A percentile compares a stretch with the other conserved stretches of the same genome.
These are phyloP conservation scores for Drosophila busckii DNA, from an alignment of 1,140 invertebrate genomes.

Conservation along the genomic window DNA sequence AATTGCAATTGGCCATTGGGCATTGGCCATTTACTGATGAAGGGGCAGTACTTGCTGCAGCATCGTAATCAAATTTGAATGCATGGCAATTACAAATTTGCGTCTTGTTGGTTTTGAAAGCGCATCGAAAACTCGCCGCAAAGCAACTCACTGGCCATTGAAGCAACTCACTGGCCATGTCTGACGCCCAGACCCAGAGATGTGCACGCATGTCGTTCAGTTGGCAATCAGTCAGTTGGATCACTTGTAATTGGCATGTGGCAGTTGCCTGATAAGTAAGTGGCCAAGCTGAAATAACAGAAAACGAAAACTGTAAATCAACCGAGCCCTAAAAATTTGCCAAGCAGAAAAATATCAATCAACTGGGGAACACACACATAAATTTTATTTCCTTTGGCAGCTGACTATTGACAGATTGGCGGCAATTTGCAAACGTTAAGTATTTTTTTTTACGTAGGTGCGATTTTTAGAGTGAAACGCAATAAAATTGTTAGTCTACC, in stretches of 20 bases:
- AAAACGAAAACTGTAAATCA: constrained; percentile 8
- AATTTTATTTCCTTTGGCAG: constrained; percentile 26
- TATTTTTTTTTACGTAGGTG: constrained; percentile 29
- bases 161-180: constrained; percentile 27
- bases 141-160: constrained; percentile 36
- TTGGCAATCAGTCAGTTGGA: constrained; percentile 15
- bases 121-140: constrained; percentile 58
- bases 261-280: background rate
- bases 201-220: constrained; percentile 7
- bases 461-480: constrained; percentile 37
- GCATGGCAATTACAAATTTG: constrained; percentile 29
- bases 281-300: background rate
- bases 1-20: too few relatives aligned
- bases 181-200: too few relatives aligned
- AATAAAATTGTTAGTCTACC: constrained; percentile 11
- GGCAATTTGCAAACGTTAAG: constrained; percentile 3
- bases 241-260: constrained; percentile 1
- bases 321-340: constrained; percentile 5
- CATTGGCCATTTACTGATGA: too few relatives aligned
- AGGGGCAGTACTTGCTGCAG: too few relatives aligned
- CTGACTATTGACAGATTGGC: constrained; percentile 54
- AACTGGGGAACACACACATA: constrained; percentile 16
- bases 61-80: constrained; percentile 34
- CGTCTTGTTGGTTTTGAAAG: constrained; percentile 45
- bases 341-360: constrained; percentile 39